Conservation (phyloP, 64 coral and sea anemone species). For the Montipora cactus region DNA sequence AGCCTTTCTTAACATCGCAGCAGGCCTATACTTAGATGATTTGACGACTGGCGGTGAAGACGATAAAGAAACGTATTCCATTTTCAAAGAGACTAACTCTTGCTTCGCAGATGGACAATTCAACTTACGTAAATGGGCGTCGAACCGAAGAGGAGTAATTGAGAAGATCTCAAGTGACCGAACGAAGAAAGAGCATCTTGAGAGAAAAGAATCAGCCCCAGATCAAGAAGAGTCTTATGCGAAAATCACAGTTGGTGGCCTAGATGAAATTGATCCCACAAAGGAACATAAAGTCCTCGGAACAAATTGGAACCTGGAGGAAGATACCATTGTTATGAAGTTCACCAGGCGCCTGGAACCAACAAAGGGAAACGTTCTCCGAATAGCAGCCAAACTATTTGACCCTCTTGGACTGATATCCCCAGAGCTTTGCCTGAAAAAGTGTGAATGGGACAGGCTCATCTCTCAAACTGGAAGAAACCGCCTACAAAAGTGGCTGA, state of each 20-base stretch:
- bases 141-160: slow-evolving; percentile 4
- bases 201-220: not conserved
- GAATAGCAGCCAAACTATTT: not conserved
- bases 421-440: slow-evolving; percentile 33
- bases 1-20: slow-evolving; percentile 46
- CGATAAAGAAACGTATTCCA: too few species aligned
- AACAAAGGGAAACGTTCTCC: not conserved
- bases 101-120: slow-evolving; percentile 53
- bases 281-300: slow-evolving; percentile 49
- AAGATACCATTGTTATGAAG: slow-evolving; percentile 43
- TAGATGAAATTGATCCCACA: slow-evolving; percentile 63
- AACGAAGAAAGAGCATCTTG: not conserved
- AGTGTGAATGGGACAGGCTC: slow-evolving; percentile 24
- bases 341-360: slow-evolving; percentile 4
- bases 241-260: slow-evolving; percentile 59
- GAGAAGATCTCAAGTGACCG: slow-evolving; percentile 8
- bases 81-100: too few species aligned
- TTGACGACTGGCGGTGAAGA: too few species aligned
- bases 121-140: slow-evolving; percentile 5
- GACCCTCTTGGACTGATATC: slow-evolving; percentile 47
- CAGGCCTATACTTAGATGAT: too few species aligned
- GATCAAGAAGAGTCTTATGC: slow-evolving; percentile 40
- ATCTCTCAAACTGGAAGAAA: too few species aligned
- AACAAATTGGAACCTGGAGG: slow-evolving; percentile 39
- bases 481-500: not conserved